phyloP scores from a whole-genome alignment of 2,888 invertebrate genomes.

The Acanthacorydalis orientalis region DNA sequence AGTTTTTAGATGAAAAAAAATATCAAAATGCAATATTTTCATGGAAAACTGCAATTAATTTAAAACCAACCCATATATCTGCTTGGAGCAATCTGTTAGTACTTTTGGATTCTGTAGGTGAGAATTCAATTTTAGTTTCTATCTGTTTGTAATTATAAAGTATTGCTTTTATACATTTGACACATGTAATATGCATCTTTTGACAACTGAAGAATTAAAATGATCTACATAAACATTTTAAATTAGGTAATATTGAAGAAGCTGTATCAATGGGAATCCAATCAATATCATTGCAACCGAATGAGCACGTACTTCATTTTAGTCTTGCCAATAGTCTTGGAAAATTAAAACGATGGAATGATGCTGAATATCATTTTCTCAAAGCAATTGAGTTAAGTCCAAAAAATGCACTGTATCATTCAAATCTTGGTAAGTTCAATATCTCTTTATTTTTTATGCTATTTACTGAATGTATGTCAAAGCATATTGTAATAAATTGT shows the following conservation, averaged over 20 bases:
- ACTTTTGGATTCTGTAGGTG: conserved; percentile 48
- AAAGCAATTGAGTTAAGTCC: conserved; percentile 53
- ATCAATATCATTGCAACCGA: conserved; percentile 53
- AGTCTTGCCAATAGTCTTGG: conserved; percentile 80
- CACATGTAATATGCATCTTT: no score
- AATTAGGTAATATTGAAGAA: conserved; percentile 41
- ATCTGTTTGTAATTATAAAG: no score
- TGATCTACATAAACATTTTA: no score
- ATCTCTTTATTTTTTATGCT: not conserved
- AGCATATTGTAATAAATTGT: not conserved
- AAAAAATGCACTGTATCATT: conserved; percentile 63
- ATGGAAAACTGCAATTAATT: conserved; percentile 67
- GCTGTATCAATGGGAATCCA: conserved; percentile 52
- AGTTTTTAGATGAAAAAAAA: conserved; percentile 65
- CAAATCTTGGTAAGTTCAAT: conserved; percentile 61
- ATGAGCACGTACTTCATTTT: conserved; percentile 65
- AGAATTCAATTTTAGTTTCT: not conserved
- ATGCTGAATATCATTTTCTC: conserved; percentile 69
- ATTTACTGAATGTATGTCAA: not conserved
- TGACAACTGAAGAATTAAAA: no score
- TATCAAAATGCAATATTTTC: conserved; percentile 57
- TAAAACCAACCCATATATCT: conserved; percentile 60
- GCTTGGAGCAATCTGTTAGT: conserved; percentile 90
- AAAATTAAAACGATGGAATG: conserved; percentile 55
- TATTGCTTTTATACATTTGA: no score